These are phyloP conservation scores for Menidia beryllina DNA, from an alignment of 2,113 vertebrate genomes.

Conservation along the genomic window DNA sequence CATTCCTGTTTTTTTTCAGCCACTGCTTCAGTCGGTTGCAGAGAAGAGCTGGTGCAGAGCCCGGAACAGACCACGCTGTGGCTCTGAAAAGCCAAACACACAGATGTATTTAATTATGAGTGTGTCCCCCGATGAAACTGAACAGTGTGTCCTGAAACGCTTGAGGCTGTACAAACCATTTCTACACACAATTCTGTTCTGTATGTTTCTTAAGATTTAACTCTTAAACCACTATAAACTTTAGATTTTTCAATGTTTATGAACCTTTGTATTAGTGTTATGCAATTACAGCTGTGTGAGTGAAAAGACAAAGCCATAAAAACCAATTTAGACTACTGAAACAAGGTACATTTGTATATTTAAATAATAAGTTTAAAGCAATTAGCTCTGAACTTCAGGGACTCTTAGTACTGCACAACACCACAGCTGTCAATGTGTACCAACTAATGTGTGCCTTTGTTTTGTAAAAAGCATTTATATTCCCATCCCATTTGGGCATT, in stretches of 20 bases:
- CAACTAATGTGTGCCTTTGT: conserved; percentile 28
- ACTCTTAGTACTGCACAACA: conserved; percentile 7
- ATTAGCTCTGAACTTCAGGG: conserved; percentile 22
- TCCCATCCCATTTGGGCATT: conserved; percentile 29
- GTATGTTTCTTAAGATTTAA: conserved; percentile 41
- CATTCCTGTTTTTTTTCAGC: conserved; percentile 19
- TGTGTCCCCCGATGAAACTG: conserved; percentile 12
- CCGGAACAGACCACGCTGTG: conserved; percentile 16
- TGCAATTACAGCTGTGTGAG: conserved; percentile 51
- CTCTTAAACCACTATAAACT: conserved; percentile 43
- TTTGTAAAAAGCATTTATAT: conserved; percentile 53
- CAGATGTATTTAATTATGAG: conserved; percentile 38
- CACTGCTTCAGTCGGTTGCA: conserved; percentile 27
- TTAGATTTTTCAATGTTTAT: conserved; percentile 24
- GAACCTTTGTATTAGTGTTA: conserved; percentile 44
- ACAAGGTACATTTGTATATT: neutral
- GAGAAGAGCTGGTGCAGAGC: conserved; percentile 20
- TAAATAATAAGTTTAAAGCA: conserved; percentile 23
- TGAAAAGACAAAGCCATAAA: conserved; percentile 57
- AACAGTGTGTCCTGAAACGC: conserved; percentile 65
- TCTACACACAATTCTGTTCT: conserved; percentile 22
- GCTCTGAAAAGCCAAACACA: conserved; percentile 26
- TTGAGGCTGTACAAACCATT: conserved; percentile 57
- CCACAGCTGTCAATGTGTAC: conserved; percentile 20
- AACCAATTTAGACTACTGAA: conserved; percentile 42